Evolutionary conservation across 1,140 invertebrate genomes (phyloP).

Genomic region (Tigriopus japonicus): DNA sequence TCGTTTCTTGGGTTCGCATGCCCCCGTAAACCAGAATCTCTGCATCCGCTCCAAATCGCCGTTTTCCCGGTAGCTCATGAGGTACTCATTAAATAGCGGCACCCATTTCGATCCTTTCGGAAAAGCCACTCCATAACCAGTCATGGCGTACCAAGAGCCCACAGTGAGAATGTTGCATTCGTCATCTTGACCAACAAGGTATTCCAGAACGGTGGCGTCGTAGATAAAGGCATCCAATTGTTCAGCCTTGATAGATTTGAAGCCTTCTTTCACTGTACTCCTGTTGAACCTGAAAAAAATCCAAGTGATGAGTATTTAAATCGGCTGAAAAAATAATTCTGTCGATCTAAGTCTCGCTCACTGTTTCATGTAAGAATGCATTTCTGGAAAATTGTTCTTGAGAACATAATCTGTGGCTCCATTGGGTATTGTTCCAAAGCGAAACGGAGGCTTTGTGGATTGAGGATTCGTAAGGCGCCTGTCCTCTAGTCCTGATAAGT

Average conservation of each 20-base stretch:
- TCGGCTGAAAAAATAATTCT: not conserved
- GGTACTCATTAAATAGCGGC: conserved; percentile 40
- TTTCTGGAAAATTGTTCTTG: conserved; percentile 60
- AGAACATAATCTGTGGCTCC: conserved; percentile 90
- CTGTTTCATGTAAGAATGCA: conserved; percentile 75
- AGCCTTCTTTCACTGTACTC: conserved; percentile 63
- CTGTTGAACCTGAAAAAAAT: conserved; percentile 31
- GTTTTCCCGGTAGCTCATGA: conserved; percentile 54
- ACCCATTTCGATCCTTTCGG: not conserved
- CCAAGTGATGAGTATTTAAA: not conserved
- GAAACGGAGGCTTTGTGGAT: conserved; percentile 71
- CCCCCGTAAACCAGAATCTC: conserved; percentile 92
- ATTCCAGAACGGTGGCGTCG: conserved; percentile 92
- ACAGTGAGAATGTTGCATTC: conserved; percentile 88
- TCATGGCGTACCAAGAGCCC: conserved; percentile 79
- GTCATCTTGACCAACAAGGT: conserved; percentile 82
- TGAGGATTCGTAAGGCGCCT: conserved; percentile 53
- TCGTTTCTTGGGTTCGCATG: conserved; percentile 73
- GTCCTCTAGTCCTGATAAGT: conserved; percentile 81
- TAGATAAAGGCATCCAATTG: conserved; percentile 95
- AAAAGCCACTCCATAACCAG: conserved; percentile 27
- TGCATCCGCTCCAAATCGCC: conserved; percentile 79
- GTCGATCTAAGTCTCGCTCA: not conserved
- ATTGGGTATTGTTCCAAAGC: conserved; percentile 85
- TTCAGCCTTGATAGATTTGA: conserved; percentile 69